These are phyloP conservation scores for Agonopterix alstromeriana DNA, from an alignment of 2,888 invertebrate species.

Conservation along the genomic window DNA sequence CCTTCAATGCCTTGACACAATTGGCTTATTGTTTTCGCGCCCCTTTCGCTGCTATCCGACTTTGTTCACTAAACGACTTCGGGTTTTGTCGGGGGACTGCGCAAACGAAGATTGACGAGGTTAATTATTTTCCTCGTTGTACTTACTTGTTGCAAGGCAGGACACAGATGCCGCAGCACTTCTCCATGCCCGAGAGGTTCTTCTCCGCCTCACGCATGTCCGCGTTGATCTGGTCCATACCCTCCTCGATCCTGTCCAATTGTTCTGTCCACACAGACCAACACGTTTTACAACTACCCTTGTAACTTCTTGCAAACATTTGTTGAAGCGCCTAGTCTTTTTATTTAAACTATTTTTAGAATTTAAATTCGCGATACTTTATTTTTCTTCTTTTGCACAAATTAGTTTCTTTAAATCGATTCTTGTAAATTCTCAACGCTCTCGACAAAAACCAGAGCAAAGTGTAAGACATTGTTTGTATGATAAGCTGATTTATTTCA, in stretches of 20 bases:
- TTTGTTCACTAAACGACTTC: too few species aligned
- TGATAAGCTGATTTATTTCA: slow-evolving; percentile 29
- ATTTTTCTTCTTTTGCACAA: slow-evolving; percentile 6
- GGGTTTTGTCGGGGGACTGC: too few species aligned
- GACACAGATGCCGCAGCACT: slow-evolving; percentile 99
- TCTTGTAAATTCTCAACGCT: slow-evolving; percentile 75
- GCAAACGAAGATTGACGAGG: too few species aligned
- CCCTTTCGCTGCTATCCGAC: too few species aligned
- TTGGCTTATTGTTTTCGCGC: too few species aligned
- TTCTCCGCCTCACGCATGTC: slow-evolving; percentile 99
- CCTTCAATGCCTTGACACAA: too few species aligned
- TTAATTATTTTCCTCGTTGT: too few species aligned
- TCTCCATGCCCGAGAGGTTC: slow-evolving; percentile 99
- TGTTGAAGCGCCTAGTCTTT: slow-evolving; percentile 57
- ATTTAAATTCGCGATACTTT: slow-evolving; percentile 22
- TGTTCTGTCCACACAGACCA: slow-evolving; percentile 87
- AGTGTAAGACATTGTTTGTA: slow-evolving; percentile 60
- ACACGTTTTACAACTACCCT: slow-evolving; percentile 48
- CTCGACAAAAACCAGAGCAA: slow-evolving; percentile 68
- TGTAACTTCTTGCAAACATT: slow-evolving; percentile 26
- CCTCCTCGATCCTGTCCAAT: slow-evolving; percentile 99
- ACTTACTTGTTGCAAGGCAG: slow-evolving; percentile 98
- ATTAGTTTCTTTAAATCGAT: slow-evolving; percentile 14
- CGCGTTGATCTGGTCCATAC: slow-evolving; percentile 99
- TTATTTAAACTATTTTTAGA: slow-evolving; percentile 11